Percentiles rank a stretch among this genome's conserved stretches.
Conservation (phyloP, 2,113 vertebrate genomes). For the Hiodon tergisus region DNA sequence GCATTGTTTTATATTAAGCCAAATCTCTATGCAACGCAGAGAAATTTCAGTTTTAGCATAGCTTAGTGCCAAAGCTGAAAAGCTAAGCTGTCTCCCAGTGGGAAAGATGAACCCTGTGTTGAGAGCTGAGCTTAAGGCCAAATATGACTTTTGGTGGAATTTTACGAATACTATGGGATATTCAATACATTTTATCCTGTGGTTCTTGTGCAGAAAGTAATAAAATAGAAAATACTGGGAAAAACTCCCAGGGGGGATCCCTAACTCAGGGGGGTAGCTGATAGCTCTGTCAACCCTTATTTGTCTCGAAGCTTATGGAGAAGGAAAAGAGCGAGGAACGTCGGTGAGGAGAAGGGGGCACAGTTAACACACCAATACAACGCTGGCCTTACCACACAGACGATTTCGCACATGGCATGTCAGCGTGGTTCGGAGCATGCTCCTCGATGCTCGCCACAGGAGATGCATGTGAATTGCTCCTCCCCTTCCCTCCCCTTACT, state of each 20-base stretch:
- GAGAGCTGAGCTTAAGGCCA: neutral
- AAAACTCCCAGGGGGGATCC: slow-evolving; percentile 24
- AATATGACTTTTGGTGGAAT: neutral
- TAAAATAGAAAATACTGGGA: slow-evolving; percentile 18
- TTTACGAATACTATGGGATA: neutral
- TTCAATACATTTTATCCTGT: slow-evolving; percentile 27
- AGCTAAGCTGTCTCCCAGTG: neutral
- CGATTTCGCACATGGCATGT: neutral
- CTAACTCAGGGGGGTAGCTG: slow-evolving; percentile 63
- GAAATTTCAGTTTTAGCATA: slow-evolving; percentile 36
- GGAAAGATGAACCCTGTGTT: neutral
- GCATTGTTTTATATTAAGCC: slow-evolving; percentile 21
- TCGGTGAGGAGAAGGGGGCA: slow-evolving; percentile 31
- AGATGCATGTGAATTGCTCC: neutral
- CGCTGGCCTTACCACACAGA: slow-evolving; percentile 26
- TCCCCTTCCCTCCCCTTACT: neutral
- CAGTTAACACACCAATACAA: slow-evolving; percentile 34
- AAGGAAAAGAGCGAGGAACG: slow-evolving; percentile 49
- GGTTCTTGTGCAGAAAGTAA: slow-evolving; percentile 25
- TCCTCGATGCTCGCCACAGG: neutral
- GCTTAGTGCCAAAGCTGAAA: slow-evolving; percentile 21
- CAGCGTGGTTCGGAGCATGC: neutral
- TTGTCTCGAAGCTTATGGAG: slow-evolving; percentile 42
- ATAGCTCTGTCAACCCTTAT: slow-evolving; percentile 53
- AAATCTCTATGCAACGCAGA: slow-evolving; percentile 12